These are phyloP conservation scores for Rhagophthalmus giganteus DNA, from an alignment of 2,888 invertebrate species.

Conservation along the genomic window DNA sequence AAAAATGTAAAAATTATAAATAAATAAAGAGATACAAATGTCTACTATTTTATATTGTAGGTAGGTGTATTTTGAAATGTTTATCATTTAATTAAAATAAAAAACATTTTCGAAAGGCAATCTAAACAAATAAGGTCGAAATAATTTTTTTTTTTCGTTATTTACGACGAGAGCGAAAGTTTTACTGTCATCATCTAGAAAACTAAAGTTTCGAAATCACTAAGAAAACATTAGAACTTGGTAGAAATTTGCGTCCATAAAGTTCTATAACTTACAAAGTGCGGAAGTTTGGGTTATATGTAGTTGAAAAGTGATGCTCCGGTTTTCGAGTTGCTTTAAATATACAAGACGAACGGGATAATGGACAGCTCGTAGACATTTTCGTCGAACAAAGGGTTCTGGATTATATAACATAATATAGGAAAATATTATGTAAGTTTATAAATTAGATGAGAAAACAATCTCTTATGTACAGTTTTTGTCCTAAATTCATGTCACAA, in stretches of 20 bases:
- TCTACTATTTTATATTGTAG: too few species aligned
- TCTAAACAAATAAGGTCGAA: too few species aligned
- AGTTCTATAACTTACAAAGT: conserved; percentile 7
- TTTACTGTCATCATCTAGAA: too few species aligned
- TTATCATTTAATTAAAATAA: too few species aligned
- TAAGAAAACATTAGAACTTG: background rate
- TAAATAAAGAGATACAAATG: too few species aligned
- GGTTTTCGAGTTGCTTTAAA: background rate
- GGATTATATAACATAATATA: background rate
- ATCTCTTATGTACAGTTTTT: too few species aligned
- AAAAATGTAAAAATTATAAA: too few species aligned
- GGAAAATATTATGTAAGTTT: background rate
- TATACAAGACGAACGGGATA: background rate
- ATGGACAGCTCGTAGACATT: background rate
- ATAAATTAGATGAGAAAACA: background rate
- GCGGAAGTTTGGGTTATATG: background rate
- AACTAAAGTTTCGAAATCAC: background rate
- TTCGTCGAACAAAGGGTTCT: background rate
- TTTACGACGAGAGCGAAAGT: too few species aligned
- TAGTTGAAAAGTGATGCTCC: conserved; percentile 3
- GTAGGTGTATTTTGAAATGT: too few species aligned
- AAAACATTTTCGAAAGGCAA: too few species aligned
- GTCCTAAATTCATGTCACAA: too few species aligned
- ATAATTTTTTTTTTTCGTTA: too few species aligned
- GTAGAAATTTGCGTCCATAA: background rate